Percentiles rank a stretch among this genome's conserved stretches.
Conservation (phyloP, 2,113 vertebrate species). For the Sula dactylatra region DNA sequence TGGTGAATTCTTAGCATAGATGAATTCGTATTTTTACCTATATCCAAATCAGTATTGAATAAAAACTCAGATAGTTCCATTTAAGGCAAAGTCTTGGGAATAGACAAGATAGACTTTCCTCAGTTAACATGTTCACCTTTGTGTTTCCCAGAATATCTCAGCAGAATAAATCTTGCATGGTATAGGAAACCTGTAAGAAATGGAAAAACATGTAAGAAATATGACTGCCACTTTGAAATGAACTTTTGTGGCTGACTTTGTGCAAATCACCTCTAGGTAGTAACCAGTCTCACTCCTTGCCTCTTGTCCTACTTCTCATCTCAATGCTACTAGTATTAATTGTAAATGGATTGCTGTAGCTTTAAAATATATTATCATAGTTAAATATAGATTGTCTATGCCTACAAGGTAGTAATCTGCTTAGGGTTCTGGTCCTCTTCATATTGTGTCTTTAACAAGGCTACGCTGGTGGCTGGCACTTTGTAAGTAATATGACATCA, state of each 20-base stretch:
- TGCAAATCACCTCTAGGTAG: not conserved
- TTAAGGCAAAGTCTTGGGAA: not conserved
- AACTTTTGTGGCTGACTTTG: not conserved
- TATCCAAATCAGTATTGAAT: not conserved
- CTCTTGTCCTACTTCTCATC: not conserved
- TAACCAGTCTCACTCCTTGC: not conserved
- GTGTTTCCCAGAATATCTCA: no score
- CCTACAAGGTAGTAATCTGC: not conserved
- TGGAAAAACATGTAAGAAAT: not conserved
- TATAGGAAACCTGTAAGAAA: not conserved
- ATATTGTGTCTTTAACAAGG: not conserved
- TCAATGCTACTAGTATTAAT: not conserved
- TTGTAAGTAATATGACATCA: not conserved
- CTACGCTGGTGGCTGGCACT: not conserved
- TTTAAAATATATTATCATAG: not conserved
- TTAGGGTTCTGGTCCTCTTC: not conserved
- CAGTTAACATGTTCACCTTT: no score
- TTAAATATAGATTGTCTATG: not conserved
- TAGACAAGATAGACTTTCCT: not conserved
- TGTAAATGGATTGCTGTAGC: not conserved
- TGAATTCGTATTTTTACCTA: not conserved
- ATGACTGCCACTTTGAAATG: not conserved
- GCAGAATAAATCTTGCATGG: not conserved
- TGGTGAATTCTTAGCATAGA: not conserved
- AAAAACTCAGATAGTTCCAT: not conserved